phyloP scores from a whole-genome alignment of 35 echinoderm and acorn worm genomes.

The Holothuria glaberrima region DNA sequence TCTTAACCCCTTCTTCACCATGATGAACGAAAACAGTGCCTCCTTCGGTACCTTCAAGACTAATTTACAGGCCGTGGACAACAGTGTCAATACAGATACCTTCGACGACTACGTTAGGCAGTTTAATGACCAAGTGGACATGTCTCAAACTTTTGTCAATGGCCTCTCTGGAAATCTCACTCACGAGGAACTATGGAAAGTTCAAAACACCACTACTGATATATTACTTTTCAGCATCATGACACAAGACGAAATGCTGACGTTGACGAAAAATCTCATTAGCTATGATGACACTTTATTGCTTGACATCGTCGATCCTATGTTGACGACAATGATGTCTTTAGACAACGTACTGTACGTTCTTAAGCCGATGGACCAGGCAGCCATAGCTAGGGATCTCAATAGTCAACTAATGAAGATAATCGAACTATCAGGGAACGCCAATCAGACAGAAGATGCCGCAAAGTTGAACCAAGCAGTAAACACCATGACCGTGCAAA shows the following conservation, averaged over 20 bases:
- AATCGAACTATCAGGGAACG: background rate
- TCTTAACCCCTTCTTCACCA: slow-evolving; percentile 54
- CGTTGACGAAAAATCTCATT: background rate
- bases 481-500: slow-evolving; percentile 63
- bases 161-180: slow-evolving; percentile 7
- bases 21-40: slow-evolving; percentile 37
- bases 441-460: background rate
- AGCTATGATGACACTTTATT: background rate
- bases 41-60: slow-evolving; percentile 32
- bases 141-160: slow-evolving; percentile 44
- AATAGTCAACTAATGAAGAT: slow-evolving; percentile 17
- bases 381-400: background rate
- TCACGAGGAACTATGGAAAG: slow-evolving; percentile 23
- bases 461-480: slow-evolving; percentile 27
- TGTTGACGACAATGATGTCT: slow-evolving; percentile 46
- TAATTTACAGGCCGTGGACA: background rate
- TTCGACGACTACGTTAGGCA: slow-evolving; percentile 1
- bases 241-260: slow-evolving; percentile 10
- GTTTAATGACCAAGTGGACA: slow-evolving; percentile 2
- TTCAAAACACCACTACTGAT: slow-evolving; percentile 34
- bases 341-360: slow-evolving; percentile 47
- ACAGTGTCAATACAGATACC: background rate
- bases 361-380: slow-evolving; percentile 14
- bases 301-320: slow-evolving; percentile 7
- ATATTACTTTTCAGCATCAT: background rate